Evolutionary conservation across 2,888 invertebrate genomes (phyloP), one percentile per base, ranked within the genome.

Genomic region (Philaethria dido): DNA sequence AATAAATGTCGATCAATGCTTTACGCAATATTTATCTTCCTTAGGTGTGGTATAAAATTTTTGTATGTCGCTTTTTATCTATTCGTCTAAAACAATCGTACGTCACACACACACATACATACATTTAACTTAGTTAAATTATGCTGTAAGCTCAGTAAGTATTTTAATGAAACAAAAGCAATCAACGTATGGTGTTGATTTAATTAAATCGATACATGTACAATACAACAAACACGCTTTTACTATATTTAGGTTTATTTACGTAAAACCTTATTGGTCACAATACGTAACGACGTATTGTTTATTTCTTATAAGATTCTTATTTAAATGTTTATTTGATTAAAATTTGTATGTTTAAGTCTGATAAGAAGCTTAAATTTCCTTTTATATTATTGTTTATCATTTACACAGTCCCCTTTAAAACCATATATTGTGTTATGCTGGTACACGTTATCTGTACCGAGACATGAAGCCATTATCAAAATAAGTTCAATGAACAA

Each of bases 401-500:
- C 39, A 6, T 39, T 9, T 3, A 33, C 39, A 39, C 13, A 13
- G 39, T 4, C 25, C 50, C 25, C 8, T 25, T 50, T n/a, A n/a
- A n/a, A n/a, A 25, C 14, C 3, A 3, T 25, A 14, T 48, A 14
- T 48, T 22, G 16, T 25, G 25, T 25, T 25, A n/a, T 50, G 25
- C 50, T 25, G 25, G 50, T 25, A 50, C 25, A 25, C n/a, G n/a
- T 50, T 50, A 50, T 50, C 25, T 50, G n/a, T 25, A 16, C 0
- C 16, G 16, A 16, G 8, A 14, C 16, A 14, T 44, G 1, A 44
- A 44, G 16, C 16, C 1, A 44, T 16, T 44, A 50, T 29, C 50
- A 29, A 50, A 50, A 25, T 50, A 50, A 50, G 50, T 29, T 48
- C 48, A 29, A 16, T 50, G 29, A 50, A 50, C 50, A 25, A 50